Conservation (phyloP, 2,797 vertebrate genomes). For the Eulemur mongoz region DNA sequence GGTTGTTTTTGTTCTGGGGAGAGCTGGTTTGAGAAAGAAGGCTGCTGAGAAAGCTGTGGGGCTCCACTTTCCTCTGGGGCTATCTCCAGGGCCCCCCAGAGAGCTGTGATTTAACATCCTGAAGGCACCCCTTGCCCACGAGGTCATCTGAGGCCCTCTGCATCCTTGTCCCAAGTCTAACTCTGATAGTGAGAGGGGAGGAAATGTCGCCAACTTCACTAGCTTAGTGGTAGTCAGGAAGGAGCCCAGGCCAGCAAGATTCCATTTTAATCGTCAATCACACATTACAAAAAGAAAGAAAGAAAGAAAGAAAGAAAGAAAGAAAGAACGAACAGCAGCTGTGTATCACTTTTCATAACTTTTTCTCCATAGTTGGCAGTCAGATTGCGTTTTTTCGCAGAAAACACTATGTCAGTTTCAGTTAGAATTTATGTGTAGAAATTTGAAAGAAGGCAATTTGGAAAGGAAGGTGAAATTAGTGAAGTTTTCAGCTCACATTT, state of each 20-base stretch:
- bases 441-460: conserved; percentile 39
- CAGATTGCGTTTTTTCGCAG: conserved; percentile 12
- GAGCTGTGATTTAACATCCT: not conserved
- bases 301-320: not conserved
- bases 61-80: not conserved
- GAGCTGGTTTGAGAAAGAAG: conserved; percentile 14
- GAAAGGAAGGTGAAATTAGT: conserved; percentile 27
- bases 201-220: not conserved
- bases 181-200: not conserved
- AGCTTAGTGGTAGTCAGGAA: not conserved
- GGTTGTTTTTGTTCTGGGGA: conserved; percentile 66
- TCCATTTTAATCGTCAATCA: conserved; percentile 7
- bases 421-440: not conserved
- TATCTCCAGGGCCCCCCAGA: not conserved
- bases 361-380: not conserved
- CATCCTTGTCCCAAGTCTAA: not conserved
- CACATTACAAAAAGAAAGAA: not conserved
- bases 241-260: not conserved
- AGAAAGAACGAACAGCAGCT: not conserved
- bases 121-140: not conserved
- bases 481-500: not conserved
- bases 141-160: conserved; percentile 60
- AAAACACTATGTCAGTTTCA: not conserved
- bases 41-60: conserved; percentile 14
- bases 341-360: not conserved